These are phyloP conservation scores for Seira sanloemensis DNA, from an alignment of 2,888 invertebrate species.

Conservation along the genomic window DNA sequence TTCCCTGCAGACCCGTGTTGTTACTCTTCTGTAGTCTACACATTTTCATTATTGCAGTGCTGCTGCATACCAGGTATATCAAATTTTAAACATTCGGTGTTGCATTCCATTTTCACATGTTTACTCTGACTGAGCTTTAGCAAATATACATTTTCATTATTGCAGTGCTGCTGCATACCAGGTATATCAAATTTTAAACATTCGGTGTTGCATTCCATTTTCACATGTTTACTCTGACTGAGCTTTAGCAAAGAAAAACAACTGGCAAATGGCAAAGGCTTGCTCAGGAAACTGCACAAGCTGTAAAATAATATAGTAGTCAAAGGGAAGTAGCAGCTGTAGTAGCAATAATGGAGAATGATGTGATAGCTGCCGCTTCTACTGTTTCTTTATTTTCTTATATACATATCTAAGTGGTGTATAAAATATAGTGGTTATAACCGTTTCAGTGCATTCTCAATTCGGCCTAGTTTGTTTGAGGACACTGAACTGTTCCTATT, in stretches of 20 bases:
- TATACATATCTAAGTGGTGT: not conserved
- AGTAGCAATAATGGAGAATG: slow-evolving; percentile 29
- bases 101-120: slow-evolving; percentile 9
- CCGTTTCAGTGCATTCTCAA: slow-evolving; percentile 42
- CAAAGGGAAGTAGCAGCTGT: slow-evolving; percentile 5
- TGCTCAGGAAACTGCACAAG: not conserved
- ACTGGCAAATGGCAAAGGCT: not conserved
- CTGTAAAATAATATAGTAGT: slow-evolving; percentile 4
- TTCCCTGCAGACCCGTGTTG: too few relatives aligned
- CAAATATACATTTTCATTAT: too few relatives aligned
- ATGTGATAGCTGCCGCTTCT: slow-evolving; percentile 26
- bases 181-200: not conserved
- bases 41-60: too few relatives aligned
- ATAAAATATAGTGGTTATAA: not conserved
- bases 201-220: not conserved
- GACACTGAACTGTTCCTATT: slow-evolving; percentile 1
- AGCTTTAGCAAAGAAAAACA: slow-evolving; percentile 10
- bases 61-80: too few relatives aligned
- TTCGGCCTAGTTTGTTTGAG: slow-evolving; percentile 58
- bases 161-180: too few relatives aligned
- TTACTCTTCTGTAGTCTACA: too few relatives aligned
- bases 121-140: not conserved
- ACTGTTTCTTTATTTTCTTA: not conserved
- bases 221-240: not conserved
- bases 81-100: not conserved